Conservation (phyloP, 2,888 invertebrate species). For the Labia minor region DNA sequence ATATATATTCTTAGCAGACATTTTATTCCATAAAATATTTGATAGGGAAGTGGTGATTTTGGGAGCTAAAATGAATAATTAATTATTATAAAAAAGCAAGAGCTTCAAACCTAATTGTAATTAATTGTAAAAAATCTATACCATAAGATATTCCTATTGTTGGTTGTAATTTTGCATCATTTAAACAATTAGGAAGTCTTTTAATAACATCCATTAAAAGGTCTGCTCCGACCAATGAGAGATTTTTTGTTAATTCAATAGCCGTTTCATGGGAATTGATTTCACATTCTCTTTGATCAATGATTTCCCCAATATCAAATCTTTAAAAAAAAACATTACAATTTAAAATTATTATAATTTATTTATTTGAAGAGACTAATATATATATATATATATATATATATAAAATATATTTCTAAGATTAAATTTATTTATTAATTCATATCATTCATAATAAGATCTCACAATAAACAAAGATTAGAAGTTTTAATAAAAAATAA, state of each 20-base stretch:
- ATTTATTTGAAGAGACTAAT: no score
- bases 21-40: conserved; percentile 53
- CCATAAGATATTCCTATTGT: conserved; percentile 56
- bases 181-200: conserved; percentile 48
- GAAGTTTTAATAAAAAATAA: no score
- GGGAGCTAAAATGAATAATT: conserved; percentile 50
- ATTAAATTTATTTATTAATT: background rate
- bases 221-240: conserved; percentile 58
- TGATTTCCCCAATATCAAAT: conserved; percentile 64
- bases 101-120: no score
- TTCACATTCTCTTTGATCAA: conserved; percentile 30
- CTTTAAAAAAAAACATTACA: conserved; percentile 31
- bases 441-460: background rate
- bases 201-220: conserved; percentile 52
- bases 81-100: background rate
- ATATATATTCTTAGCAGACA: conserved; percentile 53
- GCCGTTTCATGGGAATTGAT: conserved; percentile 48
- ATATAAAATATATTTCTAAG: no score
- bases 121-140: conserved; percentile 35
- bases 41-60: conserved; percentile 54
- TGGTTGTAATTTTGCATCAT: conserved; percentile 49
- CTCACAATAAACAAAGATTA: no score
- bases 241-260: conserved; percentile 50
- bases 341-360: no score
- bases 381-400: no score